Conservation (phyloP, 1,140 invertebrate genomes). For the Tetraneura akinire region DNA sequence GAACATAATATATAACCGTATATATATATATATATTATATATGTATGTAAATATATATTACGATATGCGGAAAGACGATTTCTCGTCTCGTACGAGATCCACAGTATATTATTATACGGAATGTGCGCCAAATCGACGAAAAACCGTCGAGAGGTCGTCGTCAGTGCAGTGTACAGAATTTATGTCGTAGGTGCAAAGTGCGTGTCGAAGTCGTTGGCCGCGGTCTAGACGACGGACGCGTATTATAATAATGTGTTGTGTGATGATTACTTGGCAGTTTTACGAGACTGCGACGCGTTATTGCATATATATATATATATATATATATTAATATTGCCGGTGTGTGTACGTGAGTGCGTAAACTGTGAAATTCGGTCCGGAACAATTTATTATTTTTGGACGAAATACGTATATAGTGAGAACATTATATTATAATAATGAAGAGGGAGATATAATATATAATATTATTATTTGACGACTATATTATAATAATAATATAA, state of each 20-base stretch:
- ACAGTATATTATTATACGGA: not conserved
- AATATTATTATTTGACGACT: too few relatives aligned
- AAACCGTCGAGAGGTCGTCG: not conserved
- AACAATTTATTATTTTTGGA: constrained; percentile 35
- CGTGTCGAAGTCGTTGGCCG: constrained; percentile 43
- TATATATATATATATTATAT: too few relatives aligned
- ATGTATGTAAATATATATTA: too few relatives aligned
- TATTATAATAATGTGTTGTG: not conserved
- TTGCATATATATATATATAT: not conserved
- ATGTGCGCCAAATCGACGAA: not conserved
- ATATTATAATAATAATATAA: too few relatives aligned
- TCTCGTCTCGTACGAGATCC: too few relatives aligned
- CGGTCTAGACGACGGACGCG: constrained; percentile 33
- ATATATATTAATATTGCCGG: not conserved
- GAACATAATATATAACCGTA: too few relatives aligned
- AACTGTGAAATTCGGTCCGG: not conserved
- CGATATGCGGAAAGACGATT: too few relatives aligned
- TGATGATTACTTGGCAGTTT: constrained; percentile 46
- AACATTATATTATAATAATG: too few relatives aligned
- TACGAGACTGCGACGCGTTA: constrained; percentile 27
- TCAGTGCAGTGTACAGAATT: not conserved
- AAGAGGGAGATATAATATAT: too few relatives aligned
- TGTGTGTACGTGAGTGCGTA: not conserved
- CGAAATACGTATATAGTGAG: too few relatives aligned
- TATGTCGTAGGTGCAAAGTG: constrained; percentile 43